phyloP scores from a whole-genome alignment of 1,140 invertebrate genomes.

The Drosophila azteca region DNA sequence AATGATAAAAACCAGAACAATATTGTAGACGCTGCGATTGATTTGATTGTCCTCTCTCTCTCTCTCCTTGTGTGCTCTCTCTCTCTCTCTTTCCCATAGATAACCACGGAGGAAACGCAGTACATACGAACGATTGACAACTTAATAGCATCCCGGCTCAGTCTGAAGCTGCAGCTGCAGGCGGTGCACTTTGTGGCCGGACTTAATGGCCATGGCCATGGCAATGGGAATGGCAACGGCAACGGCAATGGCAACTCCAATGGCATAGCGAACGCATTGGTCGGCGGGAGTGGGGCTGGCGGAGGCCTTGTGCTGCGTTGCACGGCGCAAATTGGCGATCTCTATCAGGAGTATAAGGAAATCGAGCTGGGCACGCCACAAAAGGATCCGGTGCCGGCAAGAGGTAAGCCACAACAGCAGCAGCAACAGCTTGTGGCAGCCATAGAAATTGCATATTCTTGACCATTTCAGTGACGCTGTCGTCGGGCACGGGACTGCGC shows the following conservation, averaged over 20 bases:
- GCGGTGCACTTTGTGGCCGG: constrained; percentile 71
- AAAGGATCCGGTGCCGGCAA: constrained; percentile 85
- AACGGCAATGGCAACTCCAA: constrained; percentile 24
- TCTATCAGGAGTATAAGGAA: constrained; percentile 85
- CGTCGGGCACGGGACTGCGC: constrained; percentile 60
- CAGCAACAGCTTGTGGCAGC: neutral
- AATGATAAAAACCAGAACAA: constrained; percentile 29
- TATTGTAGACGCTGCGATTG: constrained; percentile 29
- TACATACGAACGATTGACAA: constrained; percentile 79
- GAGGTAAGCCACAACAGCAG: constrained; percentile 84
- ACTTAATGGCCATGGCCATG: constrained; percentile 42
- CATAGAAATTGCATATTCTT: constrained; percentile 28
- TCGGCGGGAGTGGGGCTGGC: constrained; percentile 23
- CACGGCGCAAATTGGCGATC: constrained; percentile 84
- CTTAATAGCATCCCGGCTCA: constrained; percentile 76
- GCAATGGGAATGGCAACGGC: constrained; percentile 41
- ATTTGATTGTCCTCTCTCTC: constrained; percentile 19
- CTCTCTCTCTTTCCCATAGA: constrained; percentile 40
- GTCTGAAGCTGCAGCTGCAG: constrained; percentile 83
- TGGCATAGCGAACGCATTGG: constrained; percentile 26
- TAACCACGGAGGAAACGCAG: constrained; percentile 71
- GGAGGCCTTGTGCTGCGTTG: constrained; percentile 85
- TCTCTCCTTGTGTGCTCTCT: neutral
- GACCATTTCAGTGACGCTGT: constrained; percentile 70
- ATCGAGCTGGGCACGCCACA: constrained; percentile 84